These are phyloP conservation scores for Philopotamus ludificatus DNA, from an alignment of 1,140 invertebrate genomes.

Conservation along the genomic window DNA sequence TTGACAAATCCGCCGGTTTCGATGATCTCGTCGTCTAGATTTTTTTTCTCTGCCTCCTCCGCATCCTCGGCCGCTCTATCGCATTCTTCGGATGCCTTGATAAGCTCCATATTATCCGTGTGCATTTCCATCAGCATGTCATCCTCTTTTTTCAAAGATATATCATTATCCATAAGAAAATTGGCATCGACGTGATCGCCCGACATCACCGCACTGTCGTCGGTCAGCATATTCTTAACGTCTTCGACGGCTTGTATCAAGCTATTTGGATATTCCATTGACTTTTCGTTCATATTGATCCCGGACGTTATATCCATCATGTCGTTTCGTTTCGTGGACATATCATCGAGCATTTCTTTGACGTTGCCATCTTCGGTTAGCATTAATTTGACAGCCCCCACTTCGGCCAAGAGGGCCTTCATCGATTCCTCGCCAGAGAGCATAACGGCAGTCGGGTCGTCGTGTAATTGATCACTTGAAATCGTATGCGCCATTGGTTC, in stretches of 20 bases:
- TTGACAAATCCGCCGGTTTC: not conserved
- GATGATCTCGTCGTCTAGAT: not conserved
- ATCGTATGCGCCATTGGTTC: not conserved
- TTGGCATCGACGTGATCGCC: not conserved
- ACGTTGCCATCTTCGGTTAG: conserved; percentile 10
- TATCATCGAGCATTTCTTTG: conserved; percentile 18
- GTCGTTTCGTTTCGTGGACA: not conserved
- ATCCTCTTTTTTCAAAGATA: not conserved
- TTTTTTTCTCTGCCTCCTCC: not conserved
- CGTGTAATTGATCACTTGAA: not conserved
- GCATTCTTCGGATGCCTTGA: conserved; percentile 7
- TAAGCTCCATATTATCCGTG: not conserved
- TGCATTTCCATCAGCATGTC: not conserved
- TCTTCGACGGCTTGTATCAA: not conserved
- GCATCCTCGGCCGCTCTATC: not conserved
- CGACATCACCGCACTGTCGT: not conserved
- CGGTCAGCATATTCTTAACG: conserved; percentile 8
- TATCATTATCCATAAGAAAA: not conserved
- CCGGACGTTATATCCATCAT: not conserved
- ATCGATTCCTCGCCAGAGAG: not conserved
- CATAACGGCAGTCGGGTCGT: not conserved
- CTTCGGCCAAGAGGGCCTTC: conserved; percentile 10
- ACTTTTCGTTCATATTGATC: not conserved
- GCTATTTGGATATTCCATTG: not conserved
- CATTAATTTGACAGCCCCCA: not conserved